These are phyloP conservation scores for Cheilosia scutellata DNA, from an alignment of 2,888 invertebrate genomes.

Conservation along the genomic window DNA sequence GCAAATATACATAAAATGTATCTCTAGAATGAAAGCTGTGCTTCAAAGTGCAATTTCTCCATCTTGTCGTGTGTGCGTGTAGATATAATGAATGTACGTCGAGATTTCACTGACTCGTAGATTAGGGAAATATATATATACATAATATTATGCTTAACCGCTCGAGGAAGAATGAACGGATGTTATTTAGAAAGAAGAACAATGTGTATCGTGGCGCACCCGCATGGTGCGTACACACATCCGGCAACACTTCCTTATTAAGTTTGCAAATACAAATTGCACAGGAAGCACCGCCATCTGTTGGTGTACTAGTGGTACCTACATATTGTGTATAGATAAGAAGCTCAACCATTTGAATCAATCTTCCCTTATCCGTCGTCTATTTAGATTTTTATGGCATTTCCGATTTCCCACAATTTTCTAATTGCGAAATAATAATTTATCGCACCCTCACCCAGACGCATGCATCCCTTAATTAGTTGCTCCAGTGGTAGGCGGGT, in stretches of 20 bases:
- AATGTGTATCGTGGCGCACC: slow-evolving; percentile 8
- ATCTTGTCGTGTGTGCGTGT: slow-evolving; percentile 8
- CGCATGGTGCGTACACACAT: slow-evolving; percentile 8
- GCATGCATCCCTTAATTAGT: slow-evolving; percentile 51
- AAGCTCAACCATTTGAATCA: neutral
- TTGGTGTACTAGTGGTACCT: neutral
- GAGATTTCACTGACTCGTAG: slow-evolving; percentile 55
- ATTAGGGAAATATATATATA: slow-evolving; percentile 32
- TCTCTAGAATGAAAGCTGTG: slow-evolving; percentile 25
- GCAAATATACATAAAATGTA: slow-evolving; percentile 49
- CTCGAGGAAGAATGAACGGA: slow-evolving; percentile 15
- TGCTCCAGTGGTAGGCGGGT: neutral
- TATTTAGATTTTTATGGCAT: slow-evolving; percentile 46
- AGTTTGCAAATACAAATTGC: slow-evolving; percentile 67
- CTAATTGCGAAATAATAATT: slow-evolving; percentile 51
- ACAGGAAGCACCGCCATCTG: slow-evolving; percentile 44
- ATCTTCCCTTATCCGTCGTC: neutral
- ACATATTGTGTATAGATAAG: no score
- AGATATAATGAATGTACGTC: slow-evolving; percentile 35
- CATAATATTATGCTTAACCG: neutral
- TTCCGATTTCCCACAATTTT: slow-evolving; percentile 62
- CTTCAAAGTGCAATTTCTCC: slow-evolving; percentile 36
- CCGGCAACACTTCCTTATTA: slow-evolving; percentile 58
- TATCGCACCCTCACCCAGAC: slow-evolving; percentile 8
- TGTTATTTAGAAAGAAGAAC: slow-evolving; percentile 25